These are phyloP conservation scores for Tetragonula clypearis DNA, from an alignment of 1,140 invertebrate species.

Conservation along the genomic window DNA sequence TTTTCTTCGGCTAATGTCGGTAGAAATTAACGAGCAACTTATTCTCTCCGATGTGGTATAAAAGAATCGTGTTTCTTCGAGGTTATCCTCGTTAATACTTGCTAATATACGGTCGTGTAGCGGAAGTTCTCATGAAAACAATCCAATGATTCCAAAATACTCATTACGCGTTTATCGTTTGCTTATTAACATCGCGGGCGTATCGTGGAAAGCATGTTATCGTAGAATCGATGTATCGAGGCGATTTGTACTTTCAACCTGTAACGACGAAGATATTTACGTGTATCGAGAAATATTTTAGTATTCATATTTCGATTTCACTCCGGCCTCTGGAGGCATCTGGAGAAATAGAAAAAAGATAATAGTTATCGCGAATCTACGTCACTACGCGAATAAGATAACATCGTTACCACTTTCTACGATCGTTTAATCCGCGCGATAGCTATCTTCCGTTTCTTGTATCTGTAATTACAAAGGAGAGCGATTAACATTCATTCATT, in stretches of 20 bases:
- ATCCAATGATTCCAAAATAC: slow-evolving; percentile 32
- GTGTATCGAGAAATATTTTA: neutral
- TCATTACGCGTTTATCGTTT: neutral
- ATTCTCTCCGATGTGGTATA: neutral
- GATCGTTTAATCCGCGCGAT: slow-evolving; percentile 20
- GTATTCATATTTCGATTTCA: neutral
- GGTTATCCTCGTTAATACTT: neutral
- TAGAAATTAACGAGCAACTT: slow-evolving; percentile 22
- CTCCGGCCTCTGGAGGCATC: neutral
- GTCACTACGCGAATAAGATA: neutral
- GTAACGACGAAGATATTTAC: neutral
- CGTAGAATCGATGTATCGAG: neutral
- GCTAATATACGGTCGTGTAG: neutral
- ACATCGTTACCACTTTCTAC: slow-evolving; percentile 29
- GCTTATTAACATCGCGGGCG: neutral
- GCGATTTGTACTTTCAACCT: neutral
- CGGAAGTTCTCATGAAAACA: slow-evolving; percentile 42
- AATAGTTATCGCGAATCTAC: neutral
- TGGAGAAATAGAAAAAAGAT: neutral
- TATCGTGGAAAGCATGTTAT: neutral
- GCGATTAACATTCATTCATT: slow-evolving; percentile 43
- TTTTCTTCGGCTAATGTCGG: neutral
- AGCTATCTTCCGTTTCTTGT: neutral
- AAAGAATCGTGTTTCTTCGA: neutral
- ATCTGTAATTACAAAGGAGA: slow-evolving; percentile 30